Evolutionary conservation across 2,888 invertebrate genomes (phyloP).

Genomic region (Graphium colonna): DNA sequence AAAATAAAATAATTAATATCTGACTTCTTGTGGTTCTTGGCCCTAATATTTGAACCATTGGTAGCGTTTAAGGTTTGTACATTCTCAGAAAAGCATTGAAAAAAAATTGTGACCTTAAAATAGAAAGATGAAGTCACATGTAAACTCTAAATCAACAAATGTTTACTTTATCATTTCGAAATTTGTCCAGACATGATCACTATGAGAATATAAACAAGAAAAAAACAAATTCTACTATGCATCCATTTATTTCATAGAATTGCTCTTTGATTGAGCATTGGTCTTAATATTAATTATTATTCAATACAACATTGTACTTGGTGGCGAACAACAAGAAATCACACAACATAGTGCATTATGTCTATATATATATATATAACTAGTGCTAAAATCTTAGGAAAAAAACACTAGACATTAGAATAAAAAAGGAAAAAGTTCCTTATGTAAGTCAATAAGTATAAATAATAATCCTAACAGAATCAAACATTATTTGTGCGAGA

Average conservation of each 20-base stretch:
- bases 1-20: too few species aligned
- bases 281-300: slow-evolving; percentile 20
- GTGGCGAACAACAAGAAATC: slow-evolving; percentile 12
- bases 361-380: slow-evolving; percentile 5
- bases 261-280: slow-evolving; percentile 17
- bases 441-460: slow-evolving; percentile 7
- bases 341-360: neutral
- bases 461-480: slow-evolving; percentile 13
- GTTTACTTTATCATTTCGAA: too few species aligned
- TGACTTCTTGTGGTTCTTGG: too few species aligned
- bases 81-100: too few species aligned
- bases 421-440: slow-evolving; percentile 6
- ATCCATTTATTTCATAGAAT: slow-evolving; percentile 18
- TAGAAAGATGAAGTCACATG: too few species aligned
- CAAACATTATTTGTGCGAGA: slow-evolving; percentile 23
- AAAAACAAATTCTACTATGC: too few species aligned
- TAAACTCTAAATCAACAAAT: too few species aligned
- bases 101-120: too few species aligned
- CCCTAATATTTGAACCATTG: too few species aligned
- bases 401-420: slow-evolving; percentile 3
- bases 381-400: slow-evolving; percentile 11
- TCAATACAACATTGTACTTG: slow-evolving; percentile 21
- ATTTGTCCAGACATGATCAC: too few species aligned
- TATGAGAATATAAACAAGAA: too few species aligned
- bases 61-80: too few species aligned